A percentile compares a stretch with the other conserved stretches of the same genome.
phyloP scores from a whole-genome alignment of 2,888 invertebrate species.

The Aporophyla nigra region DNA sequence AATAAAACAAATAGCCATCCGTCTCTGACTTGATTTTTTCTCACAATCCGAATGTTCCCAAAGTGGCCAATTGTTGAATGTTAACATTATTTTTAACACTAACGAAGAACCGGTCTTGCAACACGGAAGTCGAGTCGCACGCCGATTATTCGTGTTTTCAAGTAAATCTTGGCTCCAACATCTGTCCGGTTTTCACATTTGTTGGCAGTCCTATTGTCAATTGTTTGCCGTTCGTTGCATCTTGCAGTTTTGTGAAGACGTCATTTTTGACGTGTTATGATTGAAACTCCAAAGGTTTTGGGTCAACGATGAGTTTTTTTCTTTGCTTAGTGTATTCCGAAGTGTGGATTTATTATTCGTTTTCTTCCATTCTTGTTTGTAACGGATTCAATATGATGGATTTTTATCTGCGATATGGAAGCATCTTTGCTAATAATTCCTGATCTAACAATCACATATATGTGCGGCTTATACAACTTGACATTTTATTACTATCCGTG shows the following conservation, averaged over 20 bases:
- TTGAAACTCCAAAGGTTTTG: slow-evolving; percentile 51
- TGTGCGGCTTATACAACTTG: slow-evolving; percentile 30
- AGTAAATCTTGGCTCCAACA: slow-evolving; percentile 75
- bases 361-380: neutral
- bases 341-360: slow-evolving; percentile 38
- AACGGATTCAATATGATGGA: slow-evolving; percentile 1
- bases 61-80: slow-evolving; percentile 61
- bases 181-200: slow-evolving; percentile 77
- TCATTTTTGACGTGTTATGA: slow-evolving; percentile 67
- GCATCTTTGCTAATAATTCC: slow-evolving; percentile 14
- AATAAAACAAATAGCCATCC: slow-evolving; percentile 41
- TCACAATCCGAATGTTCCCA: slow-evolving; percentile 63
- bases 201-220: slow-evolving; percentile 73
- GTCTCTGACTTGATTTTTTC: slow-evolving; percentile 43
- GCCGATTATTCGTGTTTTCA: slow-evolving; percentile 83
- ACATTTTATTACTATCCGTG: slow-evolving; percentile 48
- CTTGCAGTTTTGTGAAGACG: slow-evolving; percentile 69
- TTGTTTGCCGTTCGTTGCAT: slow-evolving; percentile 70
- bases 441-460: slow-evolving; percentile 23
- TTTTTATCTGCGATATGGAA: neutral
- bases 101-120: slow-evolving; percentile 79
- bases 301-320: slow-evolving; percentile 41
- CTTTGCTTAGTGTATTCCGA: slow-evolving; percentile 11
- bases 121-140: slow-evolving; percentile 85
- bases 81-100: slow-evolving; percentile 63